Base-by-base conservation (phyloP, 2,888 invertebrate genomes). In the Caenorhabditis sp. region DNA sequence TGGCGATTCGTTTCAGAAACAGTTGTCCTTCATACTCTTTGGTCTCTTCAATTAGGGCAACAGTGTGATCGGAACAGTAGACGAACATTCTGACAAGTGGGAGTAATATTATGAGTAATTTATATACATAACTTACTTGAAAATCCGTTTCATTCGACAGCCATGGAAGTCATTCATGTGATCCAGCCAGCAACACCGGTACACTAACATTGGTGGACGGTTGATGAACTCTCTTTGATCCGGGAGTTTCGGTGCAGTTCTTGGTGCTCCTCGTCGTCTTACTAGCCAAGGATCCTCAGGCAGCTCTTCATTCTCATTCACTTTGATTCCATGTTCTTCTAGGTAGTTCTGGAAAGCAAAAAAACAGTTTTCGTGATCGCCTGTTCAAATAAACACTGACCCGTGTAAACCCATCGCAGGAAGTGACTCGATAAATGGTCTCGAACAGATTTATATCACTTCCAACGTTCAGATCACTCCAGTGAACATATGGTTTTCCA, bases 11-110 rank as follows among this genome's bases (percentile, higher is more conserved):
- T 44, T 85, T 83, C 28, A 87, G 74, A 53, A 87, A 87, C 8
- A 87, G n/a, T 51, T 87, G 86, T 40, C 87, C 87, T 64, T 87
- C 86, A 44, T 80, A 87, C 32, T 84, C 87, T 40, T 78, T 78
- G 0, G 87, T 87, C 44, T 86, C 86, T 61, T 87, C 87, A 24
- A 81, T 84, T 9, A 87, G 55, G 1, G 85, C 78, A 2, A 87
- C 85, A 1, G 86, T 86, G 50, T 87, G 82, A 51, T 87, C 87
- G 0, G 67, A 61, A 24, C 79, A 76, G 51, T 82, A 87, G 1
- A 87, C 84, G 44, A 78, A 81, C 72, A 87, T 65, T 51, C 81
- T 74, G 71, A 65, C n/a, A 35, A 62, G 18, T 20, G 15, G 5
- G 32, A 32, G 20, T 11, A 20, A 5, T 24, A n/a, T 53, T 26